Percentiles rank a stretch among this genome's conserved stretches.
Evolutionary conservation across 2,113 vertebrate species (phyloP).

Genomic region (Malurus cyaneus): DNA sequence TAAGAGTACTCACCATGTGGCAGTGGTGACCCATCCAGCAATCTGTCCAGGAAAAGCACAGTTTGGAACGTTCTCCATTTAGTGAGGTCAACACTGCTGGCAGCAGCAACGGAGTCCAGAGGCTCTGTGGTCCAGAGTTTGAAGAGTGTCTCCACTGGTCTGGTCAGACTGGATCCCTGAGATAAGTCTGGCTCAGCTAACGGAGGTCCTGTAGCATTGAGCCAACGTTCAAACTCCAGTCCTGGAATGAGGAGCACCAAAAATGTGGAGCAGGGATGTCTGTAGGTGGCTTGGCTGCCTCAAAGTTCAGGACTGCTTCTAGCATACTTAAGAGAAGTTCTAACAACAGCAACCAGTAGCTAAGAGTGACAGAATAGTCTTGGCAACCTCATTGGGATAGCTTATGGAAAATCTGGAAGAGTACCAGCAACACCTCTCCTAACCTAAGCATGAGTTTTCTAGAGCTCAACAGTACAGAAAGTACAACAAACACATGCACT

Average conservation of each 20-base stretch:
- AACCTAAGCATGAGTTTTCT: background rate
- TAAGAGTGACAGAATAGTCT: background rate
- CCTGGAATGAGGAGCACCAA: conserved; percentile 71
- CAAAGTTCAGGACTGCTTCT: background rate
- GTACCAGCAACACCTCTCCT: background rate
- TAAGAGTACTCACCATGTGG: conserved; percentile 77
- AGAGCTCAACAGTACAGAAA: background rate
- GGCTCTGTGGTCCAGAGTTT: conserved; percentile 82
- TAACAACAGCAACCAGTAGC: background rate
- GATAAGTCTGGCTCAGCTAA: conserved; percentile 91
- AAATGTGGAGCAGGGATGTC: background rate
- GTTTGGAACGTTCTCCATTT: conserved; percentile 96
- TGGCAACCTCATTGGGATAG: background rate
- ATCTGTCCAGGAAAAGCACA: conserved; percentile 92
- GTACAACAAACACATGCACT: background rate
- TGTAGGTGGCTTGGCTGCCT: background rate
- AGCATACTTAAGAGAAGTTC: background rate
- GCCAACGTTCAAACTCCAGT: conserved; percentile 94
- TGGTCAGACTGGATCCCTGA: conserved; percentile 84
- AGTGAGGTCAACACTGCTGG: conserved; percentile 81
- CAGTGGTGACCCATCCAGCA: conserved; percentile 88
- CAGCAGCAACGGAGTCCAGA: conserved; percentile 75
- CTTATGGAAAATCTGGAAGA: background rate
- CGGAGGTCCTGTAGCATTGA: conserved; percentile 89
- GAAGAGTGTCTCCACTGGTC: conserved; percentile 86